Evolutionary conservation across 2,888 invertebrate species (phyloP).

Genomic region (Melanostoma scalare): DNA sequence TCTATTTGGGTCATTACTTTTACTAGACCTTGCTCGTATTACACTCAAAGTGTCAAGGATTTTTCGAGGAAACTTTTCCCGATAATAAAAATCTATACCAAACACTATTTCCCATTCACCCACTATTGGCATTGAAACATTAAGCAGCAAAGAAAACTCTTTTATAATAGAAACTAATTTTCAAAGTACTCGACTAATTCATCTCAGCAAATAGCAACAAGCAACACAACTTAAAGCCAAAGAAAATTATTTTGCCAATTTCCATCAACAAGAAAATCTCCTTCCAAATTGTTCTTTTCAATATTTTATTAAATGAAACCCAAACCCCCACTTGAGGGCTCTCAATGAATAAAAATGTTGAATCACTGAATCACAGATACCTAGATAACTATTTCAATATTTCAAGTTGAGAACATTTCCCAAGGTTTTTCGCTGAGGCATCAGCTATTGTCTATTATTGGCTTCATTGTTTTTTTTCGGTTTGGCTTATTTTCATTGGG

Average conservation of each 20-base stretch:
- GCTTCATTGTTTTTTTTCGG: slow-evolving; percentile 1
- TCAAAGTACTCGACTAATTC: slow-evolving; percentile 33
- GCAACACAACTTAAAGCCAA: not conserved
- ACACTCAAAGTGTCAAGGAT: no score
- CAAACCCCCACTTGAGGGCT: slow-evolving; percentile 15
- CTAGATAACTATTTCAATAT: slow-evolving; percentile 15
- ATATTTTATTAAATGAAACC: slow-evolving; percentile 44
- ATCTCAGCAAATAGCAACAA: slow-evolving; percentile 14
- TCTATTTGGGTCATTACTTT: no score
- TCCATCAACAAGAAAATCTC: slow-evolving; percentile 16
- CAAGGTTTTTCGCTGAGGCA: slow-evolving; percentile 45
- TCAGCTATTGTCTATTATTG: slow-evolving; percentile 3
- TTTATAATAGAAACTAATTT: slow-evolving; percentile 12
- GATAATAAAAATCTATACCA: no score
- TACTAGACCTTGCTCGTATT: no score
- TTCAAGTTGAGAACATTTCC: slow-evolving; percentile 33
- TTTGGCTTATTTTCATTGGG: slow-evolving; percentile 20
- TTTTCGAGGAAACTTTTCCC: no score
- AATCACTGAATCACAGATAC: slow-evolving; percentile 29
- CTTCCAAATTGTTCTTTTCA: slow-evolving; percentile 37
- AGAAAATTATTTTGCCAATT: slow-evolving; percentile 13
- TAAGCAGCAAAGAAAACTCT: not conserved
- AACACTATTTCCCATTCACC: no score
- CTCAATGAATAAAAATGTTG: slow-evolving; percentile 41
- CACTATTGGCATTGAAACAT: no score